Evolutionary conservation across 2,797 vertebrate species (phyloP), one percentile per base, ranked within the genome.

Genomic region (Acipenser oxyrinchus): DNA sequence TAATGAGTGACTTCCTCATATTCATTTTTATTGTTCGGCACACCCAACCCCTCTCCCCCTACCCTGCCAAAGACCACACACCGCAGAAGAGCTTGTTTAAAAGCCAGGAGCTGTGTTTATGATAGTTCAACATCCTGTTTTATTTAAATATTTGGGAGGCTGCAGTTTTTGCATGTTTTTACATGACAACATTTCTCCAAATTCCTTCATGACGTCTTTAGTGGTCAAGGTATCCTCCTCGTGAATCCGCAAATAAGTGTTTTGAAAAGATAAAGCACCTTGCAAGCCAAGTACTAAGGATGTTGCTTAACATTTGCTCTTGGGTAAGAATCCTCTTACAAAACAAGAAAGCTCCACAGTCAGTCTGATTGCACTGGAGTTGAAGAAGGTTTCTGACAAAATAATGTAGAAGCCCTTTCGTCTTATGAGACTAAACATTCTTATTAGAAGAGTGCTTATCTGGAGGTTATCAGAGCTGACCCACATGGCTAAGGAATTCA

Each of bases 31-130:
- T 60, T 49, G 57, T 52, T 65, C 69, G 60, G 63, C 71, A 73
- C 74, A 50, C 67, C 66, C 70, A 71, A 37, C 37, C 37, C 37
- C 37, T 37, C 37, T 37, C 37, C 37, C 23, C 37, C 53, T 55
- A n/a, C 53, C 53, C 53, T 55, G 53, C 72, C 23, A 55, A 8
- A 66, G 88, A 91, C 88, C 88, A 90, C 88, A 91, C 90, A 91
- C 85, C 85, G 83, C 75, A 65, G 67, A 70, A 79, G 77, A 78
- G 78, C 86, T 83, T 90, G 90, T 90, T 89, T 90, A 88, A 89
- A 89, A 78, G 86, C 81, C 84, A 83, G 88, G 84, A 89, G 86
- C 83, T 75, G 72, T 90, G 89, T 90, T 90, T 89, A 90, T 85
- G 85, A 78, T 78, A 81, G 77, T 49, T 75, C 75, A 78, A 86